Evolutionary conservation across 2,888 invertebrate genomes (phyloP).

Genomic region (Sarcophaga subvicina): DNA sequence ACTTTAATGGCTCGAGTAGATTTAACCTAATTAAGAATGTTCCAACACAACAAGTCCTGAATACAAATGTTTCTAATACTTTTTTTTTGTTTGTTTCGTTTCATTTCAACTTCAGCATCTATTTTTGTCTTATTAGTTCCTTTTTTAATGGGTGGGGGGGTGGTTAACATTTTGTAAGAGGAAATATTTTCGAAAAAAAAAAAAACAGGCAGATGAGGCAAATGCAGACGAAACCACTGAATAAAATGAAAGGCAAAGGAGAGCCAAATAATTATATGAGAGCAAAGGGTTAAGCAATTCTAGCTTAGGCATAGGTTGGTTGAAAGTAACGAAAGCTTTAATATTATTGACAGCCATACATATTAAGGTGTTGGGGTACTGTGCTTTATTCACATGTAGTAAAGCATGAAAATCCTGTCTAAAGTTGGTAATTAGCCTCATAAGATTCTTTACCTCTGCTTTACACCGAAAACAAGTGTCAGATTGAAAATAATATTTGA

Average conservation of each 20-base stretch:
- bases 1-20: conserved; percentile 74
- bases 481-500: too few species aligned
- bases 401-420: conserved; percentile 35
- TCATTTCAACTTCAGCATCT: neutral
- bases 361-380: conserved; percentile 21
- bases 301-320: neutral
- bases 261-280: conserved; percentile 2
- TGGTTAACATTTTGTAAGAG: conserved; percentile 5
- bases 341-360: conserved; percentile 39
- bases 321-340: neutral
- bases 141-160: conserved; percentile 1
- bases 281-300: conserved; percentile 34
- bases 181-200: conserved; percentile 11
- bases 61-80: conserved; percentile 75
- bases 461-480: too few species aligned
- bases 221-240: neutral
- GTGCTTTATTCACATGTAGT: conserved; percentile 31
- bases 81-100: too few species aligned
- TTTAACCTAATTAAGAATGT: conserved; percentile 81
- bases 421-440: conserved; percentile 70
- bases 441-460: conserved; percentile 52
- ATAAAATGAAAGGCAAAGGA: neutral
- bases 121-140: neutral
- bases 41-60: conserved; percentile 79
- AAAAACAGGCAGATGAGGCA: neutral